phyloP scores from a whole-genome alignment of 2,888 invertebrate species.

The Brachylomia viminalis region DNA sequence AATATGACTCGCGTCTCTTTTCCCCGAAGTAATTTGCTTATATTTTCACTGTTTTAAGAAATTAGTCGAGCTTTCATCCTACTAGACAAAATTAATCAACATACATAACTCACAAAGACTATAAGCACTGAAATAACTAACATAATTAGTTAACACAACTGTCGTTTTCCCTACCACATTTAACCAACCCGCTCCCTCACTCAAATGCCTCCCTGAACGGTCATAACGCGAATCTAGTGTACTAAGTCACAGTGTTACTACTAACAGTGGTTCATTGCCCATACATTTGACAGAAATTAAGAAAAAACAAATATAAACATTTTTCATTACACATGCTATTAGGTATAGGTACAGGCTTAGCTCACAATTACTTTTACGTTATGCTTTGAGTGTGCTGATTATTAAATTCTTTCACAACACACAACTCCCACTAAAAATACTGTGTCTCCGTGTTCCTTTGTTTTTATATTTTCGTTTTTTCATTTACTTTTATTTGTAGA shows the following conservation, averaged over 20 bases:
- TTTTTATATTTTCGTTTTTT: too few species aligned
- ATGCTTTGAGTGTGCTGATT: too few species aligned
- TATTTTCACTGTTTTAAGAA: too few species aligned
- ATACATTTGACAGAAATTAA: not conserved
- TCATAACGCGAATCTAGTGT: slow-evolving; percentile 9
- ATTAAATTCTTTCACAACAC: too few species aligned
- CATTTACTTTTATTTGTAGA: too few species aligned
- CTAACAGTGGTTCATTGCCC: not conserved
- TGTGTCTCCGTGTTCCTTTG: too few species aligned
- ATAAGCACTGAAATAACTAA: slow-evolving; percentile 18
- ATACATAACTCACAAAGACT: not conserved
- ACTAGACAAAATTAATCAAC: not conserved
- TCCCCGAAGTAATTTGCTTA: not conserved
- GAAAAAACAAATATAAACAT: too few species aligned
- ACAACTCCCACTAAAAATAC: too few species aligned
- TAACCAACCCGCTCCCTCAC: slow-evolving; percentile 5
- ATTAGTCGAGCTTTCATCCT: too few species aligned
- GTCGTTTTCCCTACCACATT: slow-evolving; percentile 32
- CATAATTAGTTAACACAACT: slow-evolving; percentile 26
- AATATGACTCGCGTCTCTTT: not conserved
- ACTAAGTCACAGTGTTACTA: slow-evolving; percentile 8
- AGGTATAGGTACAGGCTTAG: too few species aligned
- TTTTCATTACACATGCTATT: too few species aligned
- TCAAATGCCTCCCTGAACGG: slow-evolving; percentile 37
- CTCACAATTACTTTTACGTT: too few species aligned